These are phyloP conservation scores for Pseudachorutes palmiensis DNA, from an alignment of 1,140 invertebrate species.

Conservation along the genomic window DNA sequence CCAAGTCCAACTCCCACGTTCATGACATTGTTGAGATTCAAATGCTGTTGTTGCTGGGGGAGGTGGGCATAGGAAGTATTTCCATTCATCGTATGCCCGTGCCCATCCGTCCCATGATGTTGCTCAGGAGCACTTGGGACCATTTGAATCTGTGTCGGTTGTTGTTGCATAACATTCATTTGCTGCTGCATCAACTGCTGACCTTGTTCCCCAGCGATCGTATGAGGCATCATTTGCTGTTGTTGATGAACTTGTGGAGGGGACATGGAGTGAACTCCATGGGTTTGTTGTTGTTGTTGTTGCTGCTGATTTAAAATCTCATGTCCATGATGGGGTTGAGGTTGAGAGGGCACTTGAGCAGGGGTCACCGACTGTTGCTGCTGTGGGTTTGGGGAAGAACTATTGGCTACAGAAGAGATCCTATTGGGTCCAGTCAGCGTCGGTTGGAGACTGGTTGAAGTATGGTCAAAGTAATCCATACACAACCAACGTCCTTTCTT, in stretches of 20 bases:
- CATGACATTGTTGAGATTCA: too few relatives aligned
- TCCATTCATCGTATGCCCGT: not conserved
- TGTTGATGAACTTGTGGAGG: conserved; percentile 29
- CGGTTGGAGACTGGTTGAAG: conserved; percentile 45
- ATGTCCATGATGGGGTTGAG: conserved; percentile 37
- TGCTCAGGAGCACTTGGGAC: too few relatives aligned
- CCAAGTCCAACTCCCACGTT: too few relatives aligned
- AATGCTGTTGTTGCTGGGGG: too few relatives aligned
- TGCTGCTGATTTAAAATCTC: conserved; percentile 41
- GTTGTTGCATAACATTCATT: conserved; percentile 9
- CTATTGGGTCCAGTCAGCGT: conserved; percentile 6
- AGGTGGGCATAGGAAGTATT: conserved; percentile 20
- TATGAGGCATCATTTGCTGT: conserved; percentile 17
- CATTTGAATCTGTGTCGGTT: too few relatives aligned
- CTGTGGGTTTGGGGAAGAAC: not conserved
- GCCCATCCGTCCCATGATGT: not conserved
- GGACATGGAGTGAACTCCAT: not conserved
- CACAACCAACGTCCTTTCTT: conserved; percentile 88
- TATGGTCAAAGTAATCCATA: conserved; percentile 88
- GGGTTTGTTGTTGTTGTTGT: conserved; percentile 39
- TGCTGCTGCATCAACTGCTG: conserved; percentile 17
- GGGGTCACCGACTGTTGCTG: not conserved
- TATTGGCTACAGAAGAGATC: not conserved
- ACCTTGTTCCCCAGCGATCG: not conserved
- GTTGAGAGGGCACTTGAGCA: conserved; percentile 41